Evolutionary conservation across 2,888 invertebrate genomes (phyloP).

Genomic region (Chorisops tibialis): DNA sequence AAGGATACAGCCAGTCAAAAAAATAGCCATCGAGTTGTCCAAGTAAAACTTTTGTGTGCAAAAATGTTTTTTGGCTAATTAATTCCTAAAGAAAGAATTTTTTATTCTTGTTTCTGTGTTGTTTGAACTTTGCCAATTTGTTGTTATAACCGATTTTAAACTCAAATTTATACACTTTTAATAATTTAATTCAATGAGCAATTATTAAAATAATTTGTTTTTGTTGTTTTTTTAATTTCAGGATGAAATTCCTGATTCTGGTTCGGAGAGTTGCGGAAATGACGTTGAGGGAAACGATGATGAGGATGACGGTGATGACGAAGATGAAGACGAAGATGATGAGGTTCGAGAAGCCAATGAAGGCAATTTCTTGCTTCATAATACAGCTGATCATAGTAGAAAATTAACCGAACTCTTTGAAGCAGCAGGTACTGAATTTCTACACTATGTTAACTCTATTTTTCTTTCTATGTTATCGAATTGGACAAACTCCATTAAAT

Average conservation of each 20-base stretch:
- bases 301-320: conserved; percentile 51
- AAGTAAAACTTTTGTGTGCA: too few relatives aligned
- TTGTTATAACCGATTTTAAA: too few relatives aligned
- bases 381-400: conserved; percentile 52
- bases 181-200: too few relatives aligned
- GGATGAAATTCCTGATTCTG: conserved; percentile 52
- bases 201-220: too few relatives aligned
- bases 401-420: conserved; percentile 88
- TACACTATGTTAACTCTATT: neutral
- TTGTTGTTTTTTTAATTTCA: conserved; percentile 31
- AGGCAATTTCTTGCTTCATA: conserved; percentile 51
- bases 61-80: too few relatives aligned
- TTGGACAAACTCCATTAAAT: neutral
- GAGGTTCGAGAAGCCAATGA: conserved; percentile 44
- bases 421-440: conserved; percentile 64
- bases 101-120: too few relatives aligned
- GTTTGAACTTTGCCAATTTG: too few relatives aligned
- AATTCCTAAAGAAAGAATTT: too few relatives aligned
- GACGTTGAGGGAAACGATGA: conserved; percentile 51
- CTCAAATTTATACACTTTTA: too few relatives aligned
- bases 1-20: too few relatives aligned
- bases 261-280: conserved; percentile 50
- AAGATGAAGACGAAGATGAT: conserved; percentile 51
- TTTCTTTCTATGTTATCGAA: neutral
- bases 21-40: too few relatives aligned